phyloP scores from a whole-genome alignment of 2,113 vertebrate genomes.

The Cygnus atratus region DNA sequence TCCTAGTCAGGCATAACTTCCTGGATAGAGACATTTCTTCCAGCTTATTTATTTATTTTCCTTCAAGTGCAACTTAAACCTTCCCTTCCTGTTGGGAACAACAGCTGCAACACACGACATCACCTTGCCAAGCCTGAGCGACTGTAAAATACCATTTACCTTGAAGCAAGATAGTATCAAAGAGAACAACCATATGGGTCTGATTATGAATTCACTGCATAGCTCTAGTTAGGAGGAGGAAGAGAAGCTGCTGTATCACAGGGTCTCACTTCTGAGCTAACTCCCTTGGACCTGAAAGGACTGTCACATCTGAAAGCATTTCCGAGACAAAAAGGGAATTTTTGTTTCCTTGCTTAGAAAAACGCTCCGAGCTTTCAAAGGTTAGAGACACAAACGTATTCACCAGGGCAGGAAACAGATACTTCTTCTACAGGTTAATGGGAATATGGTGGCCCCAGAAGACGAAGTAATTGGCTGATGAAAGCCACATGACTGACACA shows the following conservation, averaged over 20 bases:
- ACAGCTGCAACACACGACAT: not conserved
- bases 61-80: not conserved
- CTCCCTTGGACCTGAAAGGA: not conserved
- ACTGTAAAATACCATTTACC: conserved; percentile 46
- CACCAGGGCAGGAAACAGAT: not conserved
- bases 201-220: conserved; percentile 35
- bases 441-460: not conserved
- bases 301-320: not conserved
- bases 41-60: conserved; percentile 45
- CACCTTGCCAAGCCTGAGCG: not conserved
- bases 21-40: not conserved
- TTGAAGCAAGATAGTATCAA: conserved; percentile 34
- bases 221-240: not conserved
- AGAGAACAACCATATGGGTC: not conserved
- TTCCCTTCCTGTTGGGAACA: conserved; percentile 50
- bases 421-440: not conserved
- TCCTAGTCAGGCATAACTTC: not conserved
- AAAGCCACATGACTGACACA: not conserved
- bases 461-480: not conserved
- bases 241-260: not conserved
- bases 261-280: not conserved
- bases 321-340: not conserved
- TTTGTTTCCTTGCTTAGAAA: not conserved
- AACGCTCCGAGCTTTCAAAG: not conserved
- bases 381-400: not conserved